Evolutionary conservation across 2,113 vertebrate species (phyloP).

Genomic region (Bubo blakistoni): DNA sequence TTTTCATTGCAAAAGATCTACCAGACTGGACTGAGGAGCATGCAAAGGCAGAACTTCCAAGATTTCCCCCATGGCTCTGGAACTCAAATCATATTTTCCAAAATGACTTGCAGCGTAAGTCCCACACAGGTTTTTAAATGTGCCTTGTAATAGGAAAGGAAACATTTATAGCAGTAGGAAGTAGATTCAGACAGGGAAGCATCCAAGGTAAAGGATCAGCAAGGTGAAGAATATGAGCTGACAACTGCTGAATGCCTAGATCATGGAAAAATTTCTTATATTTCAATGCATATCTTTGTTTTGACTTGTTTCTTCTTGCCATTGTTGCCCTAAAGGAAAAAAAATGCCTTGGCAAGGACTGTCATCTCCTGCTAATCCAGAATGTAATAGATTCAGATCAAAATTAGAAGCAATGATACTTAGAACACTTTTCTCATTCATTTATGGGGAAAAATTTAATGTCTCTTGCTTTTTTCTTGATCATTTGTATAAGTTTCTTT

Average conservation of each 20-base stretch:
- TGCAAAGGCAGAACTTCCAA: background rate
- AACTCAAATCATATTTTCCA: background rate
- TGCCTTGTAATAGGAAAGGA: background rate
- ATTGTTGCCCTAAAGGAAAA: background rate
- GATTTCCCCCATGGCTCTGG: background rate
- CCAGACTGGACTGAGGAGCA: background rate
- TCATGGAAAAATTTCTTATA: background rate
- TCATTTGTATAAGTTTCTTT: background rate
- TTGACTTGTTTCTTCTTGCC: background rate
- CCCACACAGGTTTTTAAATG: background rate
- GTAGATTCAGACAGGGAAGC: background rate
- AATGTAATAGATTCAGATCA: background rate
- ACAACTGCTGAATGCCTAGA: background rate
- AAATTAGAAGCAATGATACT: background rate
- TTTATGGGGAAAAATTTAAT: background rate
- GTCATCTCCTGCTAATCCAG: background rate
- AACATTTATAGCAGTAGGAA: background rate
- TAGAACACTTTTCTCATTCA: background rate
- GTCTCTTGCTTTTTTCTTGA: background rate
- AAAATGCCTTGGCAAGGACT: background rate
- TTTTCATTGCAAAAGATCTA: background rate
- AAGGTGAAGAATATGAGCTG: background rate
- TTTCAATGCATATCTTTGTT: background rate
- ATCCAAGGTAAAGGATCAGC: background rate
- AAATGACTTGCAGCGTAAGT: background rate